Percentiles rank a stretch among this genome's conserved stretches.
Evolutionary conservation across 2,113 vertebrate genomes (phyloP).

Genomic region (Thunnus thynnus): DNA sequence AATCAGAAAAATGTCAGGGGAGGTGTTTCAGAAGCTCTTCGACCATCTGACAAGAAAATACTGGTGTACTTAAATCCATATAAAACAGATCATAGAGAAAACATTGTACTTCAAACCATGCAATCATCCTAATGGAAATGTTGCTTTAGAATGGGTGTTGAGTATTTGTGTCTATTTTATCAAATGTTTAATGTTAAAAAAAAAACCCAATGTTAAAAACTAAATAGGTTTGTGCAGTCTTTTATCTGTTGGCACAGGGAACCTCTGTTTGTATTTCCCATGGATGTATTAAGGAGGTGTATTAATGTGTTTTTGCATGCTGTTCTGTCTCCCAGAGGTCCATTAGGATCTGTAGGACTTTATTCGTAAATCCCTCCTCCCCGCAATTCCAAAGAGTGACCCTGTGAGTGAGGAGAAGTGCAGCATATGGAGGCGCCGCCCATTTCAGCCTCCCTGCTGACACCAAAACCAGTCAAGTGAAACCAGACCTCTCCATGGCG

Average conservation of each 20-base stretch:
- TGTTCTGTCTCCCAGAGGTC: not conserved
- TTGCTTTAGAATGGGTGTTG: too few species aligned
- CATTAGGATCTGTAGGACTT: conserved; percentile 9
- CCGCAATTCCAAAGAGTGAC: conserved; percentile 32
- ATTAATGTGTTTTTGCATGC: too few species aligned
- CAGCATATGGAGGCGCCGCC: conserved; percentile 38
- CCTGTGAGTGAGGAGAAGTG: conserved; percentile 1
- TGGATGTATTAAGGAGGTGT: not conserved
- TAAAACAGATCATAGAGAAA: not conserved
- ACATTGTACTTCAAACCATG: too few species aligned
- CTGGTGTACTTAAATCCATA: too few species aligned
- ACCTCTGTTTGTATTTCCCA: not conserved
- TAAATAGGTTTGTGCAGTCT: not conserved
- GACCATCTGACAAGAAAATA: too few species aligned
- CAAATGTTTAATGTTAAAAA: too few species aligned
- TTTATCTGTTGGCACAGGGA: not conserved
- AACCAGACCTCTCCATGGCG: conserved; percentile 62
- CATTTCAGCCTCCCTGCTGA: not conserved
- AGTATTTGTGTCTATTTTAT: too few species aligned
- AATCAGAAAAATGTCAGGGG: too few species aligned
- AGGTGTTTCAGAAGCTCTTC: too few species aligned
- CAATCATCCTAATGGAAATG: not conserved
- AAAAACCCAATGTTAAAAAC: not conserved
- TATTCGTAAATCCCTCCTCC: not conserved
- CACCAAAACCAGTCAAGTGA: conserved; percentile 58